Evolutionary conservation across 2,797 vertebrate species (phyloP), one percentile per base, ranked within the genome.

Genomic region (Synanceia verrucosa): DNA sequence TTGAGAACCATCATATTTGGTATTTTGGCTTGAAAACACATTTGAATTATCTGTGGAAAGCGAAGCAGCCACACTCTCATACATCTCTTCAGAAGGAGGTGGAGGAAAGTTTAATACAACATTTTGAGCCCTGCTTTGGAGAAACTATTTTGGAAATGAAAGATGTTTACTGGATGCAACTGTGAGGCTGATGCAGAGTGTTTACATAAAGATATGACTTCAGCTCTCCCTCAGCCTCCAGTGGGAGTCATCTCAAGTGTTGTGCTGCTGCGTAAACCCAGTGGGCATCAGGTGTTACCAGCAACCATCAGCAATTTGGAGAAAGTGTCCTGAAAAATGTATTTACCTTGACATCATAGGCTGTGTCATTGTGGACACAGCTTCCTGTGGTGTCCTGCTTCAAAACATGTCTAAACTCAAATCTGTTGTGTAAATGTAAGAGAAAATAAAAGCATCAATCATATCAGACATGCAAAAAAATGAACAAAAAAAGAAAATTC

Each of bases 251-350:
- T 70, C 55, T 64, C 43, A 39, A 72, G 55, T 62, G 55, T 28
- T 63, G 53, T 13, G 41, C 43, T 52, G 26, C 48, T 39, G 41
- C 8, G 19, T 70, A 69, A 69, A 60, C 67, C 65, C 53, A 37
- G 33, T 44, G 65, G 77, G 65, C 78, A 79, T 64, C 71, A 80
- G 76, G 72, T 85, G 80, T 57, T 37, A 9, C 56, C 65, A 60
- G 56, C 62, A 65, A 28, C 56, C 48, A 53, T 62, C 39, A 70
- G 26, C 81, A 73, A 73, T 77, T 80, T 61, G n/a, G 36, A 73
- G 65, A 71, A 62, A 39, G 37, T 59, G 64, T 59, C 31, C 41
- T 50, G 69, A 58, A 68, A 74, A 73, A 72, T 55, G 57, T n/a
- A 60, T 28, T 76, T 68, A 78, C 73, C 64, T 72, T 65, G 69